Percentiles rank a stretch among this genome's conserved stretches.
Conservation (phyloP, 2,797 vertebrate species). For the Potorous gilbertii region DNA sequence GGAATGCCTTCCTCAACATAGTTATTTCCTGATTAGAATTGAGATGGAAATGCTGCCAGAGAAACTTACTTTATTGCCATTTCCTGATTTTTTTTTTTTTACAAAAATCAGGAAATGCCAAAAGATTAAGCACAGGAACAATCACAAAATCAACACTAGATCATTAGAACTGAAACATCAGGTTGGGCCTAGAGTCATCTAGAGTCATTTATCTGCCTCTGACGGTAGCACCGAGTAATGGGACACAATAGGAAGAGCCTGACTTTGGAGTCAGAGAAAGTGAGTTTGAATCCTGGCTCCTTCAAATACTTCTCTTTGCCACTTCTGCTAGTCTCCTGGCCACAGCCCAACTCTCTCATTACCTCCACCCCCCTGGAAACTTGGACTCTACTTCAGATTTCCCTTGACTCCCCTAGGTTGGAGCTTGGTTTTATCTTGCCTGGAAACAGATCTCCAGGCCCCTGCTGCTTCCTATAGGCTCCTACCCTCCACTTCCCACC, state of each 20-base stretch:
- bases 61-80: not conserved
- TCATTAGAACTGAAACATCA: not conserved
- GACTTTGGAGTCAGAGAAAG: not conserved
- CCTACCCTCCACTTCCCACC: not conserved
- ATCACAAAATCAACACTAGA: not conserved
- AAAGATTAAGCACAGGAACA: not conserved
- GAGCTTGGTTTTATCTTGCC: not conserved
- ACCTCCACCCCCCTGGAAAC: not conserved
- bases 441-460: not conserved
- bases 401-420: not conserved
- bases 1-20: not conserved
- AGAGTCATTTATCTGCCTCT: not conserved
- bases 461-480: not conserved
- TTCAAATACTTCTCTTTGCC: not conserved
- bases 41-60: not conserved
- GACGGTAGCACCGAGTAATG: not conserved
- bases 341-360: not conserved
- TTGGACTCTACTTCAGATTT: not conserved
- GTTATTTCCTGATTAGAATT: not conserved
- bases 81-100: not conserved
- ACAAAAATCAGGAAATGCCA: constrained; percentile 8
- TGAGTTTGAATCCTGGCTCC: not conserved
- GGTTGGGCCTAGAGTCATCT: not conserved
- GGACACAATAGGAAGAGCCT: not conserved
- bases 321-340: not conserved